Base-by-base conservation (phyloP, 1,140 invertebrate species). In the Cepaea nemoralis region DNA sequence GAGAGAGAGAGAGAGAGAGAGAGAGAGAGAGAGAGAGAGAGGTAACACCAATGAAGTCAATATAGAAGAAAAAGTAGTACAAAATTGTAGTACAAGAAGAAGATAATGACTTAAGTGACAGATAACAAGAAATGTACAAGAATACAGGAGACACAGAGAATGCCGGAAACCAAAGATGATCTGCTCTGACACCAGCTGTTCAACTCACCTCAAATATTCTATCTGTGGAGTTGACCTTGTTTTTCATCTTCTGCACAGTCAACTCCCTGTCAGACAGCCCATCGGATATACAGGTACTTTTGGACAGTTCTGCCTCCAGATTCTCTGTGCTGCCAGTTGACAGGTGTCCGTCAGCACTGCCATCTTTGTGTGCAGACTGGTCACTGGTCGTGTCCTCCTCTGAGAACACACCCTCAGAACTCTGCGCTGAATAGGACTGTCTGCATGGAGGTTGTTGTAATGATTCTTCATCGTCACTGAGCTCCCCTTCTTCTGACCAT, bases 301-400 rank as follows among this genome's bases (percentile, higher is more conserved):
- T 87, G 86, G 90, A 86, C 83, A 93, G 83, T 42, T 92, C 92
- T 79, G 92, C 90, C 73, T 93, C 93, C 82, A 94, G 89, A 87
- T 94, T 95, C 22, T 95, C 94, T 87, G 95, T 95, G 86, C 95
- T 96, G 35, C 95, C 92, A 5, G 95, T 95, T 2, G 95, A 95
- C 75, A 94, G 93, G 78, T 95, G 93, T 69, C 94, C 94, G 83
- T 94, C 93, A 75, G 94, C 82, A 33, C 84, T 83, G 16, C 35
- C 55, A 33, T 77, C 76, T 22, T 55, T 39, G 31, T 66, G 5
- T 35, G 3, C 24, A 8, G 89, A 95, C 90, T 94, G 95, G 90
- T 96, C 95, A 55, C 95, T 95, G 88, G 95, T 95, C 81, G 86
- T 87, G 70, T 90, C 88, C 73, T 90, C 88, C 81, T 96, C 95